A percentile compares a stretch with the other conserved stretches of the same genome.
Evolutionary conservation across 37 sponge, comb jelly and placozoan genomes (phyloP).

Genomic region (Diacarnus erythraeanus): DNA sequence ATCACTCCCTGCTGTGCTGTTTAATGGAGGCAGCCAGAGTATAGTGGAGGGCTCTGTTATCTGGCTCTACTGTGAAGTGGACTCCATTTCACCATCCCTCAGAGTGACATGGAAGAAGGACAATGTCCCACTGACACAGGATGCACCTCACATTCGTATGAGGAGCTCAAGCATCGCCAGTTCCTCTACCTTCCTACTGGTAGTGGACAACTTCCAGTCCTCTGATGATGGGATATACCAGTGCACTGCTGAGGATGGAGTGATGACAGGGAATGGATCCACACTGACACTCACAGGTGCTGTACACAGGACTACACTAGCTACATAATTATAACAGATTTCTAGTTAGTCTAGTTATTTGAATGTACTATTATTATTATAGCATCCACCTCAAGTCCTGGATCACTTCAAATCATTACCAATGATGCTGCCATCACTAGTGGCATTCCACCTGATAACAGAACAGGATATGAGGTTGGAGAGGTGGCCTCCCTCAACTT

Average conservation of each 20-base stretch:
- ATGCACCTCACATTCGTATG: conserved; percentile 32
- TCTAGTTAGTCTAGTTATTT: too few species aligned
- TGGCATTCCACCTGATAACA: not conserved
- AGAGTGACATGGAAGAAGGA: conserved; percentile 30
- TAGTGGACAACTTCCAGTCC: conserved; percentile 13
- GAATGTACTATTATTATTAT: not conserved
- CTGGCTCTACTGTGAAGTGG: conserved; percentile 16
- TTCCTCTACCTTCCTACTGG: conserved; percentile 9
- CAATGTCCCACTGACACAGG: conserved; percentile 1
- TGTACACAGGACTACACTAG: too few species aligned
- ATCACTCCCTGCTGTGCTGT: not conserved
- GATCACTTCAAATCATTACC: not conserved
- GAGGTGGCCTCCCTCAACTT: not conserved
- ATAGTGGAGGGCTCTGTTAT: conserved; percentile 40
- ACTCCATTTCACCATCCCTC: not conserved
- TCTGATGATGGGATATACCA: conserved; percentile 27
- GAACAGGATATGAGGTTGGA: not conserved
- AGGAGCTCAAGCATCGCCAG: conserved; percentile 1
- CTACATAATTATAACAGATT: too few species aligned
- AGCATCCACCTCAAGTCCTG: not conserved
- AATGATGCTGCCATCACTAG: not conserved
- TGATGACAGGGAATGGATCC: not conserved
- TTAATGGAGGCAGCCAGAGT: not conserved
- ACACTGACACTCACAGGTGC: conserved; percentile 14
- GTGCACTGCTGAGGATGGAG: conserved; percentile 6